These are phyloP conservation scores for Microtus richardsoni DNA, from an alignment of 2,113 vertebrate genomes.

Conservation along the genomic window DNA sequence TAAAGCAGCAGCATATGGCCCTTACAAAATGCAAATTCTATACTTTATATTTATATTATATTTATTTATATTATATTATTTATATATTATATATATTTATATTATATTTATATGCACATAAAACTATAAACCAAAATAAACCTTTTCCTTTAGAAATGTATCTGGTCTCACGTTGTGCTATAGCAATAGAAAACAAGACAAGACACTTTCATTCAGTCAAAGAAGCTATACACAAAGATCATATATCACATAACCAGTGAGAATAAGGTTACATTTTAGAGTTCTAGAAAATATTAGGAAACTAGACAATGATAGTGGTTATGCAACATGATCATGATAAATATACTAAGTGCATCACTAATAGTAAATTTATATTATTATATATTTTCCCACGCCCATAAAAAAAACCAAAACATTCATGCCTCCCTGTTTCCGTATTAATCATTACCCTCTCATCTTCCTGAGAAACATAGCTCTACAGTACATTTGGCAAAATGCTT, in stretches of 20 bases:
- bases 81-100: too few species aligned
- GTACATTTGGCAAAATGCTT: background rate
- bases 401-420: background rate
- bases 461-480: background rate
- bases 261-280: background rate
- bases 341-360: background rate
- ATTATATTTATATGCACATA: background rate
- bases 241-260: background rate
- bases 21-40: background rate
- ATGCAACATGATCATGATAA: background rate
- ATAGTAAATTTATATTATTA: background rate
- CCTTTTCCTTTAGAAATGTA: background rate
- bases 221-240: background rate
- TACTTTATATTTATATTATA: background rate
- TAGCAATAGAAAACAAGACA: background rate
- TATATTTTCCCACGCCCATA: background rate
- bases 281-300: background rate
- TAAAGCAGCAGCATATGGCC: background rate
- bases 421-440: background rate
- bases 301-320: background rate
- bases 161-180: background rate
- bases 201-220: background rate
- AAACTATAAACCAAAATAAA: background rate
- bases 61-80: too few species aligned
- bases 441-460: background rate